Evolutionary conservation across 2,113 vertebrate species (phyloP).

Genomic region (Calidris pygmaea): DNA sequence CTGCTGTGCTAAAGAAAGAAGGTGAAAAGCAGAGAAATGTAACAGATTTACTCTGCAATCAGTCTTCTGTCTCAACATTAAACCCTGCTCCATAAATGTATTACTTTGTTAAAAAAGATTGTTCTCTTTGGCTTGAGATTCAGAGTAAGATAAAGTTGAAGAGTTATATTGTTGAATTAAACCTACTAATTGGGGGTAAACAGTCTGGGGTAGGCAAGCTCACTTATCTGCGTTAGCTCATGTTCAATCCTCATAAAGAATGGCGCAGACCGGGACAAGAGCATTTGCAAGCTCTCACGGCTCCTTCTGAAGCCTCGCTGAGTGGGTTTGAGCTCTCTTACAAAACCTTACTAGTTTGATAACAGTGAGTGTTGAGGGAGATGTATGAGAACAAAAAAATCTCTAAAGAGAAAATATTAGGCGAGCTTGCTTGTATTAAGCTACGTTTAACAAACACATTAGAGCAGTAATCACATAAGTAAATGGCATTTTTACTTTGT

Average conservation of each 20-base stretch:
- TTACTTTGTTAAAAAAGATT: neutral
- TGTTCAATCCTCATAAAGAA: accelerated
- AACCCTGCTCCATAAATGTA: neutral
- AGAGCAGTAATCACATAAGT: neutral
- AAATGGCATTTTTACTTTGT: neutral
- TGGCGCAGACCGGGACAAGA: neutral
- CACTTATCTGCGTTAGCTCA: neutral
- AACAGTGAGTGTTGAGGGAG: neutral
- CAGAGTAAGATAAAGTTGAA: neutral
- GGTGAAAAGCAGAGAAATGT: neutral
- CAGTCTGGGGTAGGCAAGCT: neutral
- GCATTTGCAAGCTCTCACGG: neutral
- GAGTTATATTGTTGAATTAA: neutral
- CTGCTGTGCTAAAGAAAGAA: neutral
- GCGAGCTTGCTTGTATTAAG: neutral
- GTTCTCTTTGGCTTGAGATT: neutral
- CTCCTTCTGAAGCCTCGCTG: neutral
- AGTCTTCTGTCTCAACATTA: neutral
- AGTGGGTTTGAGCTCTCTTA: neutral
- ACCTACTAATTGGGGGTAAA: neutral
- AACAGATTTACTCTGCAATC: neutral
- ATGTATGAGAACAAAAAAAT: neutral
- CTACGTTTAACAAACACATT: neutral
- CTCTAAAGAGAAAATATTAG: neutral
- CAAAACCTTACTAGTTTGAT: neutral